Conservation (phyloP, 2,113 vertebrate genomes). For the Scomber colias region DNA sequence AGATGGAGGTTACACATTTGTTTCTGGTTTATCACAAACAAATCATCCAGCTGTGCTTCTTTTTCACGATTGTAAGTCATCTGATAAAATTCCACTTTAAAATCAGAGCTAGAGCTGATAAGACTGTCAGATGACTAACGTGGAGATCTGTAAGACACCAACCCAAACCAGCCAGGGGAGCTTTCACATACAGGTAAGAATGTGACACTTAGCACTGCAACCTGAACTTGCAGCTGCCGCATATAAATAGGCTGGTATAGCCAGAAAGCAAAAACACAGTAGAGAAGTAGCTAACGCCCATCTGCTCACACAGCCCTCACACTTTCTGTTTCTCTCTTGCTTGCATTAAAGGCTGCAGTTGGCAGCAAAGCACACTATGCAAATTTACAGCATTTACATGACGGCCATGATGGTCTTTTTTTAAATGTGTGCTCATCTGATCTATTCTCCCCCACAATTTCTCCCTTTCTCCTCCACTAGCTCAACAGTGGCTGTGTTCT, state of each 20-base stretch:
- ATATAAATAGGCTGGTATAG: conserved; percentile 65
- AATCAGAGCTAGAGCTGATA: not conserved
- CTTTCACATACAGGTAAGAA: conserved; percentile 62
- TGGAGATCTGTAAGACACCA: not conserved
- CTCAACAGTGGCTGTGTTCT: not conserved
- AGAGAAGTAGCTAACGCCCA: conserved; percentile 53
- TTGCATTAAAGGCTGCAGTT: conserved; percentile 40
- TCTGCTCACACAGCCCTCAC: conserved; percentile 22
- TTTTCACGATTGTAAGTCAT: not conserved
- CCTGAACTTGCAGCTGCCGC: conserved; percentile 45
- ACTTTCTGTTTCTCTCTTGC: conserved; percentile 47
- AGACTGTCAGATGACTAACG: conserved; percentile 2
- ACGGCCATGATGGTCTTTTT: not conserved
- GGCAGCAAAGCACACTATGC: conserved; percentile 58
- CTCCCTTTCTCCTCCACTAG: not conserved
- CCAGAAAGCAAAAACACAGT: conserved; percentile 44
- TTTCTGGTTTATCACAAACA: conserved; percentile 10
- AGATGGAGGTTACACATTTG: conserved; percentile 1
- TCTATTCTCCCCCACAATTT: not conserved
- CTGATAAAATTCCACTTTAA: not conserved
- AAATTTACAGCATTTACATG: conserved; percentile 77
- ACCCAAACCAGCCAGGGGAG: conserved; percentile 49
- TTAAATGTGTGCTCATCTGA: not conserved
- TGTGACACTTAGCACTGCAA: conserved; percentile 51
- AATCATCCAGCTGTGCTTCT: not conserved